phyloP scores from a whole-genome alignment of 2,113 vertebrate genomes.

The Gambusia holbrooki region DNA sequence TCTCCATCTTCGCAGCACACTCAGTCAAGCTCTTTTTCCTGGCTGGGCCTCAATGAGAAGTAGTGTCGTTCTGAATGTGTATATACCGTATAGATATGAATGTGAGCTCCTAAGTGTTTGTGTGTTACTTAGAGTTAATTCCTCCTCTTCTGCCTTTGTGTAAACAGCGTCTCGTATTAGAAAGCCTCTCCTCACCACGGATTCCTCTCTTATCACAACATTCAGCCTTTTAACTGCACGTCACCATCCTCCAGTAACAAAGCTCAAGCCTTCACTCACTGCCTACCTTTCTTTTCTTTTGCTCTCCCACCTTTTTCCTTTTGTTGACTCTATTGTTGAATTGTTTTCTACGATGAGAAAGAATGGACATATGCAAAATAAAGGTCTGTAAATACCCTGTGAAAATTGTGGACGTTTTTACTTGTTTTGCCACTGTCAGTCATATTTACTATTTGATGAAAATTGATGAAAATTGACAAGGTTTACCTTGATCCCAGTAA shows the following conservation, averaged over 20 bases:
- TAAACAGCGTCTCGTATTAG: slow-evolving; percentile 63
- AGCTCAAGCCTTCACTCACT: slow-evolving; percentile 48
- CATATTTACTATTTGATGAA: background rate
- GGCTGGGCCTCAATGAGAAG: slow-evolving; percentile 57
- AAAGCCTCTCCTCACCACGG: slow-evolving; percentile 56
- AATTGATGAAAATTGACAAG: background rate
- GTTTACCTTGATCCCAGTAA: background rate
- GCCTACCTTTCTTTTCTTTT: slow-evolving; percentile 49
- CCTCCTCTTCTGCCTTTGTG: slow-evolving; percentile 62
- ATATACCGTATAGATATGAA: background rate
- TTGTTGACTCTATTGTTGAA: slow-evolving; percentile 19
- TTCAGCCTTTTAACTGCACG: slow-evolving; percentile 65
- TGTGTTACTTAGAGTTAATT: slow-evolving; percentile 61
- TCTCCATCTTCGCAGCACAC: slow-evolving; percentile 61
- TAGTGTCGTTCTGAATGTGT: slow-evolving; percentile 46
- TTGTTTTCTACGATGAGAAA: slow-evolving; percentile 3
- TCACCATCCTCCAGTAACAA: slow-evolving; percentile 60
- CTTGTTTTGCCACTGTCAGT: background rate
- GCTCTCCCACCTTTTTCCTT: slow-evolving; percentile 51
- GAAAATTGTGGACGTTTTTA: background rate
- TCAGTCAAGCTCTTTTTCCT: slow-evolving; percentile 66
- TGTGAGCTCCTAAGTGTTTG: slow-evolving; percentile 17
- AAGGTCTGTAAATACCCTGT: slow-evolving; percentile 8
- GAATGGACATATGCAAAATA: slow-evolving; percentile 12
- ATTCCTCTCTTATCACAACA: slow-evolving; percentile 65